Conservation (phyloP, 2,797 vertebrate genomes). For the Xenopus petersii region DNA sequence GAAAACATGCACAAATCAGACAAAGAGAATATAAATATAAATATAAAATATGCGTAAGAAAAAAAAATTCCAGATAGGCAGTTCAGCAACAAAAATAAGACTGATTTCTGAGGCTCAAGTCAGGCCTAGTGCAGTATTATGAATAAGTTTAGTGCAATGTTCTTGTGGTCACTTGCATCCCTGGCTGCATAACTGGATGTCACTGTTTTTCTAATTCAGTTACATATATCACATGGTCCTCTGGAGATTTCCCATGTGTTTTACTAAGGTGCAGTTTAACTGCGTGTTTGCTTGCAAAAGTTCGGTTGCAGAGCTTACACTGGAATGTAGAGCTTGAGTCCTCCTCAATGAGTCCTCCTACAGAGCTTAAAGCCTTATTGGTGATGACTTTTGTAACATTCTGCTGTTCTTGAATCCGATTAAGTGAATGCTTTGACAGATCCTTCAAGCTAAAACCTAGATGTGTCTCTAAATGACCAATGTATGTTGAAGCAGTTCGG, state of each 20-base stretch:
- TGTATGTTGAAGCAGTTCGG: conserved; percentile 93
- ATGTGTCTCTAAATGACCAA: conserved; percentile 95
- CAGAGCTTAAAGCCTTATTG: conserved; percentile 80
- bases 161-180: conserved; percentile 77
- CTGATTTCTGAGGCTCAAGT: conserved; percentile 92
- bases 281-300: conserved; percentile 97
- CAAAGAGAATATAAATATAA: conserved; percentile 90
- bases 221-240: conserved; percentile 97
- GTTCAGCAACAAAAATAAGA: conserved; percentile 82
- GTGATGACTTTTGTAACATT: conserved; percentile 83
- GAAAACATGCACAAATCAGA: conserved; percentile 91
- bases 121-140: conserved; percentile 91
- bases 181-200: conserved; percentile 69
- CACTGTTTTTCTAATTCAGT: conserved; percentile 94
- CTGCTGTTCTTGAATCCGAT: conserved; percentile 90
- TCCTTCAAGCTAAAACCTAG: conserved; percentile 96
- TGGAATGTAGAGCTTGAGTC: conserved; percentile 88
- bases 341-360: conserved; percentile 80
- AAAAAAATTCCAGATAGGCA: conserved; percentile 84
- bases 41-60: conserved; percentile 88
- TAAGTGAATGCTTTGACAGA: conserved; percentile 91
- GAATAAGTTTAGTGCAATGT: conserved; percentile 83
- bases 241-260: conserved; percentile 96
- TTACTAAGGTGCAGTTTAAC: conserved; percentile 99
- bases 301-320: conserved; percentile 97